Evolutionary conservation across 1,140 invertebrate species (phyloP).

Genomic region (Oedothorax gibbosus): DNA sequence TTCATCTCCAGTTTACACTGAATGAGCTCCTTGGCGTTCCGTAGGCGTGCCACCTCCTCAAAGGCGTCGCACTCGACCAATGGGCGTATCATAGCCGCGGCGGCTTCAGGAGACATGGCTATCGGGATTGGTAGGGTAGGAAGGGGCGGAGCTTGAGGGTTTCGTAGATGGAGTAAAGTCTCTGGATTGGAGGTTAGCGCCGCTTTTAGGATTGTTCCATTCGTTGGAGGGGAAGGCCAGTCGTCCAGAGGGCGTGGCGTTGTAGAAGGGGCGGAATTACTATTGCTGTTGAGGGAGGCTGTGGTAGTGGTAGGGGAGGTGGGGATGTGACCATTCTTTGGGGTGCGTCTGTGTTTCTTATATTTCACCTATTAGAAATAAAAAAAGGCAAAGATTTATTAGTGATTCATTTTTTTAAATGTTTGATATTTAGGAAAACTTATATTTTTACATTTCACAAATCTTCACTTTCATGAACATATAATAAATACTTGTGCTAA

Average conservation of each 20-base stretch:
- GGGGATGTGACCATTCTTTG: slow-evolving; percentile 68
- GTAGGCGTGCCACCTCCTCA: slow-evolving; percentile 90
- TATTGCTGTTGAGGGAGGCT: slow-evolving; percentile 9
- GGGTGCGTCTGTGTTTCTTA: slow-evolving; percentile 92
- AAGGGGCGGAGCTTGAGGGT: slow-evolving; percentile 78
- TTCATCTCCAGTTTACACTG: slow-evolving; percentile 46
- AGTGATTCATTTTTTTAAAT: too few species aligned
- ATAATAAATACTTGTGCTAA: too few species aligned
- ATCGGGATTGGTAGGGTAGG: slow-evolving; percentile 67
- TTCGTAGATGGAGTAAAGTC: slow-evolving; percentile 85
- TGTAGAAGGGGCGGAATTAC: not conserved
- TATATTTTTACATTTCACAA: not conserved
- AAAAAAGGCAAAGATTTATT: too few species aligned
- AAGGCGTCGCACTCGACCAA: slow-evolving; percentile 95
- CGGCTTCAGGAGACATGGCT: slow-evolving; percentile 63
- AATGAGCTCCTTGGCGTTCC: slow-evolving; percentile 63
- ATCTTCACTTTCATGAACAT: not conserved
- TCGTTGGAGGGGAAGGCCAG: slow-evolving; percentile 17
- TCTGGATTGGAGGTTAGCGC: slow-evolving; percentile 93
- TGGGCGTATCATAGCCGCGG: slow-evolving; percentile 43
- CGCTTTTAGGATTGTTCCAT: slow-evolving; percentile 90
- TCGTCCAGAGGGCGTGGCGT: slow-evolving; percentile 17
- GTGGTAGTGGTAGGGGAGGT: slow-evolving; percentile 9
- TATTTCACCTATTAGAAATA: slow-evolving; percentile 83
- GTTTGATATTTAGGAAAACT: not conserved